These are phyloP conservation scores for Gymnodraco acuticeps DNA, from an alignment of 2,797 vertebrate species.

Conservation along the genomic window DNA sequence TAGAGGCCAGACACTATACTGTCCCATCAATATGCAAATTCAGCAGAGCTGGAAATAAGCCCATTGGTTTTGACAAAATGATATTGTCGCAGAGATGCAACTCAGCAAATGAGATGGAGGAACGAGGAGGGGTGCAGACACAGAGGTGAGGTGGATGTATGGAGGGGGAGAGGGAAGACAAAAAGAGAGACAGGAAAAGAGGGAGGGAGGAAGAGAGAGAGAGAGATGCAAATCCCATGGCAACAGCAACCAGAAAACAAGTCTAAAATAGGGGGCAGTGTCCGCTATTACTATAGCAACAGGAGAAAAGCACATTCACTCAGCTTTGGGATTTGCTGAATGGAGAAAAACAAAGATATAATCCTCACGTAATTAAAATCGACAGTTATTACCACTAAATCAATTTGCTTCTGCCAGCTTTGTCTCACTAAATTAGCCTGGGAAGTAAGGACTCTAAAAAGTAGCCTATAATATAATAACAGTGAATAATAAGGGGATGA, in stretches of 20 bases:
- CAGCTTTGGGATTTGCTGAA: slow-evolving; percentile 84
- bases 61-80: slow-evolving; percentile 60
- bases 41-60: slow-evolving; percentile 59
- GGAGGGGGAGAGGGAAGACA: slow-evolving; percentile 42
- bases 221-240: slow-evolving; percentile 89
- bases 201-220: slow-evolving; percentile 64
- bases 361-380: slow-evolving; percentile 69
- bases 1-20: slow-evolving; percentile 16
- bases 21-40: slow-evolving; percentile 60
- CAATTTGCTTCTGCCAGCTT: slow-evolving; percentile 52
- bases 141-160: slow-evolving; percentile 63
- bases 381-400: slow-evolving; percentile 59
- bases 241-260: slow-evolving; percentile 90
- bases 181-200: slow-evolving; percentile 55
- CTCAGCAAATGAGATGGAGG: slow-evolving; percentile 75
- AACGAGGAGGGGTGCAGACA: slow-evolving; percentile 47
- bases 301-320: slow-evolving; percentile 84
- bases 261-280: slow-evolving; percentile 92
- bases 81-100: slow-evolving; percentile 70
- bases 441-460: slow-evolving; percentile 21
- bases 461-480: background rate
- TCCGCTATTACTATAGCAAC: slow-evolving; percentile 92
- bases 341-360: slow-evolving; percentile 80
- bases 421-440: slow-evolving; percentile 28
- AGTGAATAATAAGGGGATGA: slow-evolving; percentile 3